phyloP scores from a whole-genome alignment of 1,140 invertebrate genomes.

The Saxidomus purpurata region DNA sequence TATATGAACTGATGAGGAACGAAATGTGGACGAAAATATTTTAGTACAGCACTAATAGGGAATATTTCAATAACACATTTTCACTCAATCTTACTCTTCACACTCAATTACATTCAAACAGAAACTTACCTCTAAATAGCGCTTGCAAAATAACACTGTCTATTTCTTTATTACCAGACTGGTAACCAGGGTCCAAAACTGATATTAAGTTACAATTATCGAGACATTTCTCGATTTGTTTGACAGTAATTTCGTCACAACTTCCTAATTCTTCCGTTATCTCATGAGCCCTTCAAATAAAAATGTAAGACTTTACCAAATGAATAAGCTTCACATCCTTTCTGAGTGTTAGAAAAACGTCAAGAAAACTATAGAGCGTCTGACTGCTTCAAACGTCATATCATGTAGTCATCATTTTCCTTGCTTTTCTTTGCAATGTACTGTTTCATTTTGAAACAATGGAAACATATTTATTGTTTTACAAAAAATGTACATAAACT shows the following conservation, averaged over 20 bases:
- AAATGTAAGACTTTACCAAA: constrained; percentile 67
- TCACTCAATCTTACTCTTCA: too few species aligned
- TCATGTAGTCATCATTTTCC: constrained; percentile 36
- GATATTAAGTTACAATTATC: constrained; percentile 75
- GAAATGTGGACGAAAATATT: too few species aligned
- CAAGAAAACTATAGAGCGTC: neutral
- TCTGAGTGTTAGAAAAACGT: constrained; percentile 55
- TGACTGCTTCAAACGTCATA: constrained; percentile 63
- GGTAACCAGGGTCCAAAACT: constrained; percentile 78
- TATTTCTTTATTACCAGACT: constrained; percentile 77
- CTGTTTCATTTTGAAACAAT: too few species aligned
- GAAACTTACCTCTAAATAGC: constrained; percentile 82
- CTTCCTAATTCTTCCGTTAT: constrained; percentile 72
- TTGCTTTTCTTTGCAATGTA: constrained; percentile 1
- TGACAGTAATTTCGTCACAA: neutral
- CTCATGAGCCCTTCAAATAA: constrained; percentile 77
- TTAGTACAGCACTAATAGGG: too few species aligned
- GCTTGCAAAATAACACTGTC: constrained; percentile 85
- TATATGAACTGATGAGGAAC: too few species aligned
- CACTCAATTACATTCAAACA: too few species aligned
- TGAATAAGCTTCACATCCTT: constrained; percentile 45
- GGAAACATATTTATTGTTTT: neutral
- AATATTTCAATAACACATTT: too few species aligned
- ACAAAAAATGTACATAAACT: neutral
- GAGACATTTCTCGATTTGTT: constrained; percentile 72